These are phyloP conservation scores for Festucalex cinctus DNA, from an alignment of 2,113 vertebrate genomes.

Conservation along the genomic window DNA sequence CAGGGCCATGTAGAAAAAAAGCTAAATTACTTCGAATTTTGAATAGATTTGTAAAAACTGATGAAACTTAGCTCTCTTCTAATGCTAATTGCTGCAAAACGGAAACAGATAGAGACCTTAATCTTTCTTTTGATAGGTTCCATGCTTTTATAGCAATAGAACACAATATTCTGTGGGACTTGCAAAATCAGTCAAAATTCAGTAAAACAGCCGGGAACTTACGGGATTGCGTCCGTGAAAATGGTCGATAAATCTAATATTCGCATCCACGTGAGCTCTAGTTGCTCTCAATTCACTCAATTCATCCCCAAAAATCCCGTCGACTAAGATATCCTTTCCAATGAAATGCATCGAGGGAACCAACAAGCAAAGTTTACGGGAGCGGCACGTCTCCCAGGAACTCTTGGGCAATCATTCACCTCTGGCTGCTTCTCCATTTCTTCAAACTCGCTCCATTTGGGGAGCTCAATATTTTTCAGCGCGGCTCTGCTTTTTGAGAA, in stretches of 20 bases:
- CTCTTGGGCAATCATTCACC: constrained; percentile 35
- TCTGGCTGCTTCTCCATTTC: constrained; percentile 41
- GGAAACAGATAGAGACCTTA: too few species aligned
- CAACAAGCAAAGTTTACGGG: constrained; percentile 40
- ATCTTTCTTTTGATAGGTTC: too few species aligned
- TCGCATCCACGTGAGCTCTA: too few species aligned
- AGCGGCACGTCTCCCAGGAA: constrained; percentile 9
- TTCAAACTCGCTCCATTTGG: constrained; percentile 36
- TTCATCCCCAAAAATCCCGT: neutral
- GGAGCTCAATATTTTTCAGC: constrained; percentile 34
- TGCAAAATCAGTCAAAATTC: too few species aligned
- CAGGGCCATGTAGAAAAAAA: too few species aligned
- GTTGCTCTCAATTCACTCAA: neutral
- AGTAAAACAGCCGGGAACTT: too few species aligned
- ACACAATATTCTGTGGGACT: too few species aligned
- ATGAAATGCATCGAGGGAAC: constrained; percentile 16
- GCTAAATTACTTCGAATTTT: too few species aligned
- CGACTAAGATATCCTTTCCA: neutral
- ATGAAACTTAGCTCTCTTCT: too few species aligned
- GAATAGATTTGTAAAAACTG: too few species aligned
- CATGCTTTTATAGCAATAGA: too few species aligned
- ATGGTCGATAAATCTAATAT: constrained; percentile 6
- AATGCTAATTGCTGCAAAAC: too few species aligned
- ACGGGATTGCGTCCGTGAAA: neutral
- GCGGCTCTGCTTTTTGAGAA: constrained; percentile 4